phyloP scores from a whole-genome alignment of 2,113 vertebrate genomes.

The Planiliza haematocheilus region DNA sequence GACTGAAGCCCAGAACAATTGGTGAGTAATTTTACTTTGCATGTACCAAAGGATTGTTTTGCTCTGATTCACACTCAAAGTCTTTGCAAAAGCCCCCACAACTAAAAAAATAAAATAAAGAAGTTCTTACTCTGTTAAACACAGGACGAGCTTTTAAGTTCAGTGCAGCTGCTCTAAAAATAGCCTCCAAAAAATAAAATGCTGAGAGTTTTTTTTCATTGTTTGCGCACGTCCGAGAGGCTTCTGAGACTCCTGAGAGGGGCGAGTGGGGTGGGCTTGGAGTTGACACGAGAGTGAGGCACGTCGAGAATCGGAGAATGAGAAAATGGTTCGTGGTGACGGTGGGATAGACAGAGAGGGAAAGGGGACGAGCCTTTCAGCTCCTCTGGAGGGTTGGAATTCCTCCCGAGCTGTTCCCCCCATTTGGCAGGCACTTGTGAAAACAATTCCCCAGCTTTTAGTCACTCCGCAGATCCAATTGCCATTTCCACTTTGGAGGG shows the following conservation, averaged over 20 bases:
- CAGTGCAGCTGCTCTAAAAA: slow-evolving; percentile 55
- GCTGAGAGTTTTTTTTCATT: slow-evolving; percentile 48
- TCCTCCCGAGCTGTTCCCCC: slow-evolving; percentile 76
- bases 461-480: slow-evolving; percentile 82
- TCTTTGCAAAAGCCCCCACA: slow-evolving; percentile 28
- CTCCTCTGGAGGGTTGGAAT: slow-evolving; percentile 80
- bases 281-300: slow-evolving; percentile 69
- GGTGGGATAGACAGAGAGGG: slow-evolving; percentile 43
- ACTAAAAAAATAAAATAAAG: slow-evolving; percentile 8
- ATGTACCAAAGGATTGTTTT: slow-evolving; percentile 18
- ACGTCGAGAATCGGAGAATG: slow-evolving; percentile 59
- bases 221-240: slow-evolving; percentile 55
- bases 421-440: slow-evolving; percentile 86
- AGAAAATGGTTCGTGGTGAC: slow-evolving; percentile 29
- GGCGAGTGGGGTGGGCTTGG: slow-evolving; percentile 9
- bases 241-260: slow-evolving; percentile 18
- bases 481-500: slow-evolving; percentile 80
- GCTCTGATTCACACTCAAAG: slow-evolving; percentile 33
- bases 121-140: background rate
- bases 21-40: slow-evolving; percentile 49
- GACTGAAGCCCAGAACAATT: slow-evolving; percentile 62
- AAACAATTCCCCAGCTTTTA: slow-evolving; percentile 86
- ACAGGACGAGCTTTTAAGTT: slow-evolving; percentile 46
- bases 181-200: slow-evolving; percentile 53
- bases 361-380: slow-evolving; percentile 71